These are phyloP conservation scores for Nothocercus julius DNA, from an alignment of 2,113 vertebrate species.

Conservation along the genomic window DNA sequence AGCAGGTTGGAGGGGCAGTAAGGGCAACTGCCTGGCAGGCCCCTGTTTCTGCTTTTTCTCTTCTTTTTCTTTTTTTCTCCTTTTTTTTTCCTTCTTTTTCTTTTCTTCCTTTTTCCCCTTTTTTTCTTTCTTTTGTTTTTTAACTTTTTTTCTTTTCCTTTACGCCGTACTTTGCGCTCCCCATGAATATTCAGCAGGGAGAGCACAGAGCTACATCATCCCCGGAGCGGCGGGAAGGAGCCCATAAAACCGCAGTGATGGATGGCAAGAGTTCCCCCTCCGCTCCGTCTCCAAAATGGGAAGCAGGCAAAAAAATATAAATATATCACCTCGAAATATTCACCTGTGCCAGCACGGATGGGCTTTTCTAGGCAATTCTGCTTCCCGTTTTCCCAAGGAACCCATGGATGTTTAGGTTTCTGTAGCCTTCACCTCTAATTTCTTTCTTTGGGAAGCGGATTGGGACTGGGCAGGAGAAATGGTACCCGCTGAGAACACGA, in stretches of 20 bases:
- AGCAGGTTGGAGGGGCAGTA: too few relatives aligned
- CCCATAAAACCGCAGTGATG: background rate
- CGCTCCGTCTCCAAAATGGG: background rate
- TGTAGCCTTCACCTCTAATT: background rate
- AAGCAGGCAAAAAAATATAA: background rate
- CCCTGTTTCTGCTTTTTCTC: too few relatives aligned
- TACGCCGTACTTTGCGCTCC: background rate
- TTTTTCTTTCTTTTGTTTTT: too few relatives aligned
- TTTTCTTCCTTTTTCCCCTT: too few relatives aligned
- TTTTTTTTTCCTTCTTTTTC: background rate
- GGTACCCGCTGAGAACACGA: background rate
- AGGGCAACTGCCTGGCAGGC: too few relatives aligned
- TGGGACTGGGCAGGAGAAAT: background rate
- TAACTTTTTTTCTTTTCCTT: background rate
- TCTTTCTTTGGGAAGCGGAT: background rate
- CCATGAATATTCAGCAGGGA: constrained; percentile 23
- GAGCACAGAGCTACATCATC: background rate
- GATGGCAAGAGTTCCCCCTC: background rate
- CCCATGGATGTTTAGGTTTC: background rate
- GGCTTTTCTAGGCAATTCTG: background rate
- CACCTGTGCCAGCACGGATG: background rate
- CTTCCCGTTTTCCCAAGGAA: background rate
- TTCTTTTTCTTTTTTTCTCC: background rate
- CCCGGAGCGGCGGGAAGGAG: background rate
- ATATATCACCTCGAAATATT: background rate